These are phyloP conservation scores for Oceanites oceanicus DNA, from an alignment of 2,113 vertebrate genomes.

Conservation along the genomic window DNA sequence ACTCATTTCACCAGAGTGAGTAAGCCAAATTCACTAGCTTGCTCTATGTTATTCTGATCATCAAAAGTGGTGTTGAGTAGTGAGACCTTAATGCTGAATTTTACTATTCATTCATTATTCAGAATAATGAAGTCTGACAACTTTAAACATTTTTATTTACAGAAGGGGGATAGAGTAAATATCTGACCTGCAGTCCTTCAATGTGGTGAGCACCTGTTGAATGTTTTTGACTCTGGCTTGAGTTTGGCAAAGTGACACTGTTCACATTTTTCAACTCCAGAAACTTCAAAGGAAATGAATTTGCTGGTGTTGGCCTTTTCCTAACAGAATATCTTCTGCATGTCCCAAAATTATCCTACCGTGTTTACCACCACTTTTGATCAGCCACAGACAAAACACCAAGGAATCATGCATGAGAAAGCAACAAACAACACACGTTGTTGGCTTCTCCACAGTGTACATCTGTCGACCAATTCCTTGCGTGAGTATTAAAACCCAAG, in stretches of 20 bases:
- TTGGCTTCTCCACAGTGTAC: neutral
- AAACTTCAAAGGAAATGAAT: neutral
- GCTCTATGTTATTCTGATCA: neutral
- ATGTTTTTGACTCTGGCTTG: neutral
- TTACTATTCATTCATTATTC: neutral
- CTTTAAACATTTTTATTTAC: neutral
- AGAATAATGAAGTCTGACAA: neutral
- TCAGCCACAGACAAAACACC: neutral
- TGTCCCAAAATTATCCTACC: neutral
- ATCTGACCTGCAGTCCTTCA: neutral
- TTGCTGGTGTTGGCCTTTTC: neutral
- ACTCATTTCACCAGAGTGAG: neutral
- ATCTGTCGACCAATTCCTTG: neutral
- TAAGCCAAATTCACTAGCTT: neutral
- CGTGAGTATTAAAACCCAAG: neutral
- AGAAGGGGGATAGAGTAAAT: neutral
- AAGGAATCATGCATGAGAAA: neutral
- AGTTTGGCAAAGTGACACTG: neutral
- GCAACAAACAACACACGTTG: neutral
- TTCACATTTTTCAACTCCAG: neutral
- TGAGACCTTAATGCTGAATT: neutral
- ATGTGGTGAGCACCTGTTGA: neutral
- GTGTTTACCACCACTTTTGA: neutral
- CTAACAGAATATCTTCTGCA: neutral
- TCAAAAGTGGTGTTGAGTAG: neutral